Evolutionary conservation across 2,888 invertebrate species (phyloP), one percentile per base, ranked within the genome.

Genomic region (Epinotia bilunana): DNA sequence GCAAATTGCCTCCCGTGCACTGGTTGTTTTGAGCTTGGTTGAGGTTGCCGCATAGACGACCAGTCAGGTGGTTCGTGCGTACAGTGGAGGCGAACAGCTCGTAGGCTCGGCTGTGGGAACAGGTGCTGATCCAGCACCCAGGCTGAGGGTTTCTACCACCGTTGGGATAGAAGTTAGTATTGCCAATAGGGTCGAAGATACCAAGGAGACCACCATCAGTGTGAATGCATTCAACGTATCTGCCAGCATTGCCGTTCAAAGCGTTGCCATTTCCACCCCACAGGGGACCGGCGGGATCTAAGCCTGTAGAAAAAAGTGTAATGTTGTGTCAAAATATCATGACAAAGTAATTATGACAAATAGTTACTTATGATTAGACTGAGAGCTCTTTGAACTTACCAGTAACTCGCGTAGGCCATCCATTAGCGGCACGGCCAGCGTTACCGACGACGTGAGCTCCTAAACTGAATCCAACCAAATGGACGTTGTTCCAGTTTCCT

Each of bases 401-500:
- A 64, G 92, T 92, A 20, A 92, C 80, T 73, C 91, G 86, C 1
- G 77, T 77, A 3, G 88, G 83, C 1, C 83, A 83, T 16, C 87
- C 81, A 7, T 84, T 79, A 55, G 84, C 80, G 0, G 77, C 77
- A 6, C 91, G 88, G 3, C 91, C 91, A 74, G 90, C 90, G 28
- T 82, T 86, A 2, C 91, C 92, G 0, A 90, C 90, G 9, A 91
- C 81, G 75, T 92, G 92, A 77, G 91, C 92, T 5, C 93, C 93
- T 77, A 92, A 86, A 80, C 93, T 92, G 85, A 88, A 88, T 33
- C 93, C 93, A 39, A 92, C 84, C 39, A 93, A 79, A 77, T 93
- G 93, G 2, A 92, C 82, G 43, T 87, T 87, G 77, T 87, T 86
- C 87, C 88, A 90, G 79, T 88, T 86, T 9, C 89, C 89, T 23